Base-by-base conservation (phyloP, 1,140 invertebrate species). In the Trichonephila inaurata region DNA sequence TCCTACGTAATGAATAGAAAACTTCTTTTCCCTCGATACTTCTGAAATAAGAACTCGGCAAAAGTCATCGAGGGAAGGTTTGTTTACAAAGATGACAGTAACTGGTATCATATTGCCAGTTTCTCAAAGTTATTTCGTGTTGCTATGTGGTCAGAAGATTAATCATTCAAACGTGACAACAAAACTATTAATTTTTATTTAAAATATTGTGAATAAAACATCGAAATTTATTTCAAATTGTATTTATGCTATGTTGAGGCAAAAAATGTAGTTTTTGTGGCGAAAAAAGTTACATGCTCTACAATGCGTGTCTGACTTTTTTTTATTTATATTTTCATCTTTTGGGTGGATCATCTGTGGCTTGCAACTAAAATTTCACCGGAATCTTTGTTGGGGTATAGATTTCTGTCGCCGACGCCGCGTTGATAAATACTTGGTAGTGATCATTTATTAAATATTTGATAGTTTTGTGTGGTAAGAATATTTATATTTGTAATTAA, bases 351-450 rank as follows among this genome's bases (percentile, higher is more conserved):
- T 92, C 90, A 86, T 92, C 90, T 92, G 81, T 64, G 81, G 62
- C 33, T 64, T 44, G 33, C 28, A 51, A 83, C 28, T 58, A 85
- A 92, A 92, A 92, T 85, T 92, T 92, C 81, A 92, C 90, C 90
- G 90, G 90, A 89, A 92, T 92, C 90, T 92, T 92, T 92, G 90
- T 92, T 92, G 90, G 90, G 77, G 58, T 60, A 51, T 40, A 61
- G 72, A 33, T 61, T 61, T 82, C 33, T 19, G 58, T 40, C 51
- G 14, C 69, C n/a, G 72, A 60, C 69, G 89, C 33, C 72, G 89
- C 58, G 24, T 40, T 66, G 86, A 88, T 40, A 64, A 69, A 88
- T 88, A 64, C 8, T 19, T 33, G 24, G 7, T 19, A 85, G 21
- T n/a, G 21, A 44, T 88, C 21, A 66, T 85, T 85, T 58, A 60